Evolutionary conservation across 2,113 vertebrate species (phyloP).

Genomic region (Poeciliopsis retropinna): DNA sequence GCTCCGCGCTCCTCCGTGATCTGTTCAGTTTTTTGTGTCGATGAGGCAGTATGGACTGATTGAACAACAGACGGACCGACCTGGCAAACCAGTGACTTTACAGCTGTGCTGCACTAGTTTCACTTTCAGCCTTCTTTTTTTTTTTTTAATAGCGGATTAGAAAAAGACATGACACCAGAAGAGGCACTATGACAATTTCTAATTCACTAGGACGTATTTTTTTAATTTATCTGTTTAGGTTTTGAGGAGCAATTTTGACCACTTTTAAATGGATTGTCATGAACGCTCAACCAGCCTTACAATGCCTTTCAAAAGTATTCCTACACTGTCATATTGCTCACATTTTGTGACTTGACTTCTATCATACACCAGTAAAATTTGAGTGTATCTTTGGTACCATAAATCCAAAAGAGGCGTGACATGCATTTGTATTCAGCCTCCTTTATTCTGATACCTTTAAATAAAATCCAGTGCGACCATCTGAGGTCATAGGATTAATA

Average conservation of each 20-base stretch:
- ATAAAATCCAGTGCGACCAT: neutral
- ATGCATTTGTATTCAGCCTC: neutral
- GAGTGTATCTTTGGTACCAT: neutral
- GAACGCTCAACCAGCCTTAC: neutral
- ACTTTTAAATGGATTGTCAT: neutral
- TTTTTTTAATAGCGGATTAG: too few species aligned
- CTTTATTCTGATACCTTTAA: neutral
- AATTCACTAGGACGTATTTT: neutral
- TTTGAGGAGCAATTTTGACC: neutral
- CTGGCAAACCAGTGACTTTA: too few species aligned
- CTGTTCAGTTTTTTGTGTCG: neutral
- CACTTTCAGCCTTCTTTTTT: too few species aligned
- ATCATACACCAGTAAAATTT: neutral
- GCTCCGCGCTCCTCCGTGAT: slow-evolving; percentile 29
- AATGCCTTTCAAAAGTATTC: neutral
- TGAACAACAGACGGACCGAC: neutral
- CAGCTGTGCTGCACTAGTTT: too few species aligned
- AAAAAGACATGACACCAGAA: neutral
- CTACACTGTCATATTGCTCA: neutral
- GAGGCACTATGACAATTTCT: neutral
- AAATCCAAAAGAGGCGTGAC: neutral
- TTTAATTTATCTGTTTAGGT: neutral
- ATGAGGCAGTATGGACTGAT: slow-evolving; percentile 2
- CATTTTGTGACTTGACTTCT: neutral
- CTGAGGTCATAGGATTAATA: neutral